phyloP scores from a whole-genome alignment of 2,888 invertebrate species.

The Zaprionus obscuricornis region DNA sequence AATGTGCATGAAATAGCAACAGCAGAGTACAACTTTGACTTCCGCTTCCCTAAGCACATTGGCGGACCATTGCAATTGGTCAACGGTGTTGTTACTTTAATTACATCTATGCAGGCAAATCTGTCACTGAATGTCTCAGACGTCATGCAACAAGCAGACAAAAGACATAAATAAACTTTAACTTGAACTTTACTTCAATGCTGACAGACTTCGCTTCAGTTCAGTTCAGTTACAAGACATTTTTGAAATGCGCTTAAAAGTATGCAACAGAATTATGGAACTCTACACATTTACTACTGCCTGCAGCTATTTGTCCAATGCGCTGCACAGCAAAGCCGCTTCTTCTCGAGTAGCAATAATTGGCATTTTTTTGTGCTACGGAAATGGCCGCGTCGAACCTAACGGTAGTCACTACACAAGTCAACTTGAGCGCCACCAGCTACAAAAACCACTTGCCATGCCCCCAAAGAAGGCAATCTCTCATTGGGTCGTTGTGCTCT shows the following conservation, averaged over 20 bases:
- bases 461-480: slow-evolving; percentile 4
- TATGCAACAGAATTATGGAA: slow-evolving; percentile 36
- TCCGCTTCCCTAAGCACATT: slow-evolving; percentile 31
- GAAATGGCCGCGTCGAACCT: slow-evolving; percentile 12
- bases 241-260: slow-evolving; percentile 53
- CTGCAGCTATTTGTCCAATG: slow-evolving; percentile 36
- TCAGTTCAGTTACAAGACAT: slow-evolving; percentile 18
- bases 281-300: slow-evolving; percentile 10
- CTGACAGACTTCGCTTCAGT: background rate
- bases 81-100: slow-evolving; percentile 50
- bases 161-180: slow-evolving; percentile 8
- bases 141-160: slow-evolving; percentile 2
- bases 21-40: slow-evolving; percentile 5
- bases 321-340: slow-evolving; percentile 38
- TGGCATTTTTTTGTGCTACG: slow-evolving; percentile 60
- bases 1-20: slow-evolving; percentile 7
- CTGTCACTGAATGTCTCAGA: slow-evolving; percentile 6
- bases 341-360: slow-evolving; percentile 60
- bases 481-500: slow-evolving; percentile 19
- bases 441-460: slow-evolving; percentile 13
- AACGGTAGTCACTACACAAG: slow-evolving; percentile 46
- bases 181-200: slow-evolving; percentile 10
- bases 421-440: slow-evolving; percentile 42
- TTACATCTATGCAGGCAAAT: too few relatives aligned
- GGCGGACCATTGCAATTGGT: slow-evolving; percentile 39